These are phyloP conservation scores for Trichoplusia ni DNA, from an alignment of 1,140 invertebrate genomes.

Conservation along the genomic window DNA sequence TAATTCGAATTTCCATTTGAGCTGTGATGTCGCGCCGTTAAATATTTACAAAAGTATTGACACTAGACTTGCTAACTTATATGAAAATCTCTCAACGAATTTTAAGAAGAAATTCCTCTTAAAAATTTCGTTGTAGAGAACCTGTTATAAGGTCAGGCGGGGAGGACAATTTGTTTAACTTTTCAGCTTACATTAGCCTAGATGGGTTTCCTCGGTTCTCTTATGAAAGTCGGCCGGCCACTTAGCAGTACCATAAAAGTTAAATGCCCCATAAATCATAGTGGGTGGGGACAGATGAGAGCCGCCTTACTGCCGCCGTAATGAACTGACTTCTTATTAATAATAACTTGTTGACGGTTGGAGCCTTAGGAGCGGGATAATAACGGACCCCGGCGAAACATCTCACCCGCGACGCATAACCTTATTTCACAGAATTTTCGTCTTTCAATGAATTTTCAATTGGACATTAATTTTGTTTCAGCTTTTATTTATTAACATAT, in stretches of 20 bases:
- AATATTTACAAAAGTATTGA: conserved; percentile 13
- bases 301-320: conserved; percentile 35
- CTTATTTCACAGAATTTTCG: too few species aligned
- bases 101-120: conserved; percentile 11
- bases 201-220: conserved; percentile 50
- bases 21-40: too few species aligned
- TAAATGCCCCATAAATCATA: conserved; percentile 62
- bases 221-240: conserved; percentile 51
- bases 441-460: too few species aligned
- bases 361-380: conserved; percentile 17
- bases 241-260: conserved; percentile 66
- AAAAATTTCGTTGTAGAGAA: conserved; percentile 22
- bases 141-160: conserved; percentile 23
- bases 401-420: too few species aligned
- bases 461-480: too few species aligned
- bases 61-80: conserved; percentile 3
- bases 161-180: conserved; percentile 57
- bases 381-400: conserved; percentile 17
- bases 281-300: conserved; percentile 35
- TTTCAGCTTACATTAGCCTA: conserved; percentile 60
- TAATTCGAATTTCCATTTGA: too few species aligned
- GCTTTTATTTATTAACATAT: too few species aligned
- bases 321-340: conserved; percentile 56
- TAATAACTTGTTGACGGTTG: conserved; percentile 53
- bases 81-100: conserved; percentile 15